Conservation (phyloP, 1,140 invertebrate genomes). For the Littorina saxatilis region DNA sequence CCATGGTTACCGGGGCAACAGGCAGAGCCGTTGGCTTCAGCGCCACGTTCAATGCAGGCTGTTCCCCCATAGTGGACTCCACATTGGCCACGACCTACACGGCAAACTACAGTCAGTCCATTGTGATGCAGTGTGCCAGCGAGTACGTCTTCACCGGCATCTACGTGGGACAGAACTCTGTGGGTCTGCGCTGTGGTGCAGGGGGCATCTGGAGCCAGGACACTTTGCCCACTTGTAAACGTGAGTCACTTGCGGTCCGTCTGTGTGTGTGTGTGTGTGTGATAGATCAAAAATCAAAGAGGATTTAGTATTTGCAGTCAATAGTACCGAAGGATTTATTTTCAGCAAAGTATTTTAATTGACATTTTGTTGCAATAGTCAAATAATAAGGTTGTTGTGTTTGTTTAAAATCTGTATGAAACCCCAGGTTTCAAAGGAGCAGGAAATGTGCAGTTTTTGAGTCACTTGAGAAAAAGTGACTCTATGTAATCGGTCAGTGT, state of each 20-base stretch:
- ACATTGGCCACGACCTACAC: conserved; percentile 25
- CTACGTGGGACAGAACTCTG: conserved; percentile 19
- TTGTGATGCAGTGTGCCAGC: conserved; percentile 40
- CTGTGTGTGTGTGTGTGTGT: neutral
- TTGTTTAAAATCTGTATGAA: no score
- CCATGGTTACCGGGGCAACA: conserved; percentile 44
- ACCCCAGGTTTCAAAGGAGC: no score
- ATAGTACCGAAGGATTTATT: neutral
- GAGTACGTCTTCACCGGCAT: conserved; percentile 37
- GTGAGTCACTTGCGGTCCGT: conserved; percentile 37
- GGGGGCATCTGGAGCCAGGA: conserved; percentile 42
- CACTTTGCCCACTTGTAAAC: conserved; percentile 44
- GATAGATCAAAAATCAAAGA: no score
- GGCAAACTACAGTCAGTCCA: neutral
- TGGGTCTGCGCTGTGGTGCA: conserved; percentile 37
- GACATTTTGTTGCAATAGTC: no score
- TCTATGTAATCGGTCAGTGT: no score
- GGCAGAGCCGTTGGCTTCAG: conserved; percentile 40
- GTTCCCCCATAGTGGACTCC: conserved; percentile 20
- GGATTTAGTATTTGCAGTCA: neutral
- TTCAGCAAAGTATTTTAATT: no score
- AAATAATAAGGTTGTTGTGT: no score
- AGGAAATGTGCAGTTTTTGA: no score
- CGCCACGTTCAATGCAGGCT: conserved; percentile 46
- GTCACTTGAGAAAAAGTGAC: no score